Evolutionary conservation across 2,113 vertebrate species (phyloP).

Genomic region (Heloderma charlesbogerti): DNA sequence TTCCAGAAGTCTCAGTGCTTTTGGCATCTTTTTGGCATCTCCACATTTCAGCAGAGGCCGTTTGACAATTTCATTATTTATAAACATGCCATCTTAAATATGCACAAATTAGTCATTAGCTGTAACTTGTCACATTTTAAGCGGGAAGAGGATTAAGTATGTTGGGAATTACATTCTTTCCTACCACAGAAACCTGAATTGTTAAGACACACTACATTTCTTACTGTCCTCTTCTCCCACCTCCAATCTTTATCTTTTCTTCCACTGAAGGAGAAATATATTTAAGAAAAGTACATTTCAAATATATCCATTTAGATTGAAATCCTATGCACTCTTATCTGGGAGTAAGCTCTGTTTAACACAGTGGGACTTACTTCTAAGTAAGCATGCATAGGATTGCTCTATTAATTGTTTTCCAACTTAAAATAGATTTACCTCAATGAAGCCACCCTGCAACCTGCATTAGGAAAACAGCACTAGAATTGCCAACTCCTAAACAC

Average conservation of each 20-base stretch:
- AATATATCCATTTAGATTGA: not conserved
- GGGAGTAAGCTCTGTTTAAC: not conserved
- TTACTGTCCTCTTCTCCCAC: not conserved
- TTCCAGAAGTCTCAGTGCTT: conserved; percentile 72
- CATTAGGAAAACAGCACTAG: not conserved
- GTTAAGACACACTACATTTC: not conserved
- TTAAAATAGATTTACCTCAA: not conserved
- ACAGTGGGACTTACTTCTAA: not conserved
- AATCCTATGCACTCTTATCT: not conserved
- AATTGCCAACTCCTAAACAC: not conserved
- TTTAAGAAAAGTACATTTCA: conserved; percentile 27
- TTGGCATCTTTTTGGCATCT: conserved; percentile 77
- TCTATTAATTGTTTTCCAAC: not conserved
- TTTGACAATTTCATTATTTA: conserved; percentile 80
- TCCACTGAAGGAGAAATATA: not conserved
- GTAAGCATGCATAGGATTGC: not conserved
- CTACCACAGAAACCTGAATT: conserved; percentile 44
- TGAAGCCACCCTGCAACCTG: not conserved
- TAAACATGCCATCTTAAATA: conserved; percentile 81
- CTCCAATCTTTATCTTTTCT: not conserved
- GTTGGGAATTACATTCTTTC: conserved; percentile 58
- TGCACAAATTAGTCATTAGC: conserved; percentile 74
- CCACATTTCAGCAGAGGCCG: conserved; percentile 73
- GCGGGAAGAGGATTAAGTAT: conserved; percentile 67
- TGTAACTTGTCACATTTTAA: conserved; percentile 74